Evolutionary conservation across 2,797 vertebrate genomes (phyloP), one percentile per base, ranked within the genome.

Genomic region (Oreortyx pictus): DNA sequence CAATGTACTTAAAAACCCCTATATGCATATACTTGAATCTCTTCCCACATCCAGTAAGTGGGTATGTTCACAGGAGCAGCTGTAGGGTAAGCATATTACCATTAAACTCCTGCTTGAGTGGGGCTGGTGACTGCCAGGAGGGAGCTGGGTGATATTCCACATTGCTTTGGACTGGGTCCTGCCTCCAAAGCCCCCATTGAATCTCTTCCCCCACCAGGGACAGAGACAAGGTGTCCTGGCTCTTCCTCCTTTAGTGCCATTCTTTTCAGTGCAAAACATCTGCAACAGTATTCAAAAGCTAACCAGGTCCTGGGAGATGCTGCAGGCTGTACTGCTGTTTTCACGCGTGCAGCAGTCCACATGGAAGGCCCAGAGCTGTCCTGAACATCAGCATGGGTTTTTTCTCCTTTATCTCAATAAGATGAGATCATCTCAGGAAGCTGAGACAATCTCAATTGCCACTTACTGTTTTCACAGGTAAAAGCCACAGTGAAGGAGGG

Each of bases 201-300:
- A 83, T 39, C 24, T 59, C 64, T 1, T 1, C 49, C 47, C 11
- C 9, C 54, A 61, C 37, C 41, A 31, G 64, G 49, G n/a, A n/a
- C 1, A 0, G 0, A 23, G 44, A 49, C 17, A 44, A 76, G 57
- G 61, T 76, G 47, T 0, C 0, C 20, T 3, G 80, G 65, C 14
- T 27, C 33, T 39, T 44, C 22, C 50, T 57, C 31, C 13, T n/a
- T 9, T 37, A 35, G 1, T 0, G 1, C 33, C 76, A 1, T 46
- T 87, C 41, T 46, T 80, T 46, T 37, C 65, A 50, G 16, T 4
- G 5, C n/a, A 73, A 47, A 22, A 9, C 29, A 56, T 39, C 19
- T 47, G 39, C 39, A 74, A 68, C 61, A 29, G 3, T 5, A 17
- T 46, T 65, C 41, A 54, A 77, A 81, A 16, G 43, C 46, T 33